Percentiles rank a stretch among this genome's conserved stretches.
These are phyloP conservation scores for Gymnothorax javanicus DNA, from an alignment of 2,797 vertebrate genomes.

Conservation along the genomic window DNA sequence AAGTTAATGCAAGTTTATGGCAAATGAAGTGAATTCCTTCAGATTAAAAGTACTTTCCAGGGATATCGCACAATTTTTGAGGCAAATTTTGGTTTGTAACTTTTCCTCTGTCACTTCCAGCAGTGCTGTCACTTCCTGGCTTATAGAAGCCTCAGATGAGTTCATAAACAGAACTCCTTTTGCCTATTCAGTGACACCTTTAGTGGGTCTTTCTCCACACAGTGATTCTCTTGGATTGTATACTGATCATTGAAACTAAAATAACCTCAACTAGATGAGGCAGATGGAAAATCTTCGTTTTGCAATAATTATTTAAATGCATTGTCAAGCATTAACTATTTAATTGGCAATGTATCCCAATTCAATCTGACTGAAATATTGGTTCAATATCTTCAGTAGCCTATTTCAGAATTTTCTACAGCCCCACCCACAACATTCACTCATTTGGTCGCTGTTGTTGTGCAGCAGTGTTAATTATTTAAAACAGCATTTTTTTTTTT, in stretches of 20 bases:
- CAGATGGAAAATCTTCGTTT: not conserved
- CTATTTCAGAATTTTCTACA: too few relatives aligned
- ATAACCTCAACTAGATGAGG: not conserved
- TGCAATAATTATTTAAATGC: not conserved
- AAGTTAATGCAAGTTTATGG: conserved; percentile 15
- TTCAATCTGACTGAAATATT: not conserved
- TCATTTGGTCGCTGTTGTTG: not conserved
- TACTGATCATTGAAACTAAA: not conserved
- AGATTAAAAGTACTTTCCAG: not conserved
- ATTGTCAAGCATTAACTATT: not conserved
- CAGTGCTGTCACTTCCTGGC: conserved; percentile 41
- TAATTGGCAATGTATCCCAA: not conserved
- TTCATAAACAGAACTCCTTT: conserved; percentile 58
- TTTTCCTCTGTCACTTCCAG: conserved; percentile 45
- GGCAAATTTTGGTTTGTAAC: conserved; percentile 46
- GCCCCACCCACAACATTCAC: not conserved
- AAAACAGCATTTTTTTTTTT: not conserved
- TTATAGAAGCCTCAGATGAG: conserved; percentile 47
- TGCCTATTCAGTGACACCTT: conserved; percentile 58
- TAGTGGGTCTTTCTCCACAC: conserved; percentile 65
- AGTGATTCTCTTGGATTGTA: conserved; percentile 38
- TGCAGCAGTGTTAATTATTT: not conserved
- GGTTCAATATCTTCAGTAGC: not conserved
- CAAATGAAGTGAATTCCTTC: not conserved
- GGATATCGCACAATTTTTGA: conserved; percentile 22